These are phyloP conservation scores for Leuciscus waleckii DNA, from an alignment of 2,797 vertebrate genomes.

Conservation along the genomic window DNA sequence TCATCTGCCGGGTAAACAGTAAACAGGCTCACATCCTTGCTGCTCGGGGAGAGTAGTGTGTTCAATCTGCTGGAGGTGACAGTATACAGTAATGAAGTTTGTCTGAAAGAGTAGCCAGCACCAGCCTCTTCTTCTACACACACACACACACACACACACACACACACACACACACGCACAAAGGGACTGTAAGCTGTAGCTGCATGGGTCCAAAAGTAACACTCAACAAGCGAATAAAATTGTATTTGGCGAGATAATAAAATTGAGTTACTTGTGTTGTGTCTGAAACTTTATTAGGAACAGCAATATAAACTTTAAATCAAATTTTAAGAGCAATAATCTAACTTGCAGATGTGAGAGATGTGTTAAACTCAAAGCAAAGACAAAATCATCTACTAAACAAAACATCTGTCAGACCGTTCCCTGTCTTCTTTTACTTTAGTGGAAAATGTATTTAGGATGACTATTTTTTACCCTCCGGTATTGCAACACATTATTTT, in stretches of 20 bases:
- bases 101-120: constrained; percentile 13
- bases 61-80: constrained; percentile 31
- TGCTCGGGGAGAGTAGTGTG: constrained; percentile 10
- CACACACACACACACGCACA: not conserved
- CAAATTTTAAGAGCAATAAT: not conserved
- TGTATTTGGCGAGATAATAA: not conserved
- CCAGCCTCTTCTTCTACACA: not conserved
- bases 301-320: not conserved
- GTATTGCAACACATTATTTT: not conserved
- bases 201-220: not conserved
- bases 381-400: not conserved
- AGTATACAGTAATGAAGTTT: constrained; percentile 26
- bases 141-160: not conserved
- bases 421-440: not conserved
- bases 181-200: not conserved
- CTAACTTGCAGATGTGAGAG: not conserved
- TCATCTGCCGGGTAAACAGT: constrained; percentile 40
- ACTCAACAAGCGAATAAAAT: not conserved
- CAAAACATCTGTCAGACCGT: not conserved
- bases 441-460: not conserved
- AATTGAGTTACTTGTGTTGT: constrained; percentile 10
- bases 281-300: constrained; percentile 15
- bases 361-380: not conserved
- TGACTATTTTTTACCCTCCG: not conserved
- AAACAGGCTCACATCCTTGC: constrained; percentile 22